Base-by-base conservation (phyloP, 2,797 vertebrate genomes). In the Eupleurogrammus muticus region DNA sequence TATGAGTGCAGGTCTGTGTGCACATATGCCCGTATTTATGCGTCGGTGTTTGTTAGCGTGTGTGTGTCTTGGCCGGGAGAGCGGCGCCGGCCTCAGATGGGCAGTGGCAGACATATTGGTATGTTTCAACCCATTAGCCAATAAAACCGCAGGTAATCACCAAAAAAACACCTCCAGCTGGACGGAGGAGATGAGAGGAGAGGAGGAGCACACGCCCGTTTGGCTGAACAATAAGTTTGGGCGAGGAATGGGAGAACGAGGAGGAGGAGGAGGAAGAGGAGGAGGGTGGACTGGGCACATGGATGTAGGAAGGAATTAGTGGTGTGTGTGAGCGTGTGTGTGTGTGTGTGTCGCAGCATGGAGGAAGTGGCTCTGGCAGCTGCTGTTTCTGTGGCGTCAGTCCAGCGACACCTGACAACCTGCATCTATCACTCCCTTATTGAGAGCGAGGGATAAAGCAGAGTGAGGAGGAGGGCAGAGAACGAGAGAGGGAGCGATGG, bases 361-460 rank as follows among this genome's bases (percentile, higher is more conserved):
- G 91, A 82, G 89, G 89, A 91, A 85, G 89, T 90, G 84, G 77
- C 92, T 89, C 92, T 94, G 93, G 90, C 94, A 95, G 89, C 92
- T 93, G 90, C 91, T 93, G 86, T 93, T 92, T 89, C 83, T 72
- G 92, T 94, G 94, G 95, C 93, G 79, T 86, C 78, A 74, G 89
- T 95, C 94, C 94, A 96, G 91, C 88, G 86, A 93, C 93, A 93
- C 84, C 91, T 93, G 92, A 93, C 88, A 93, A 94, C 91, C 93
- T 94, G 93, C 93, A 95, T 95, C 92, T 93, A 95, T 95, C 94
- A 95, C 94, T 94, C 90, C 92, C 91, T 93, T 94, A 95, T 96
- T 95, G 93, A 95, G 93, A 93, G 88, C 92, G 93, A 93, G 91
- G 73, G 81, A 85, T 85, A 88, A 83, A 89, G 76, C 63, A 71